phyloP scores from a whole-genome alignment of 2,113 vertebrate species.

The Hippocampus guttulatus region DNA sequence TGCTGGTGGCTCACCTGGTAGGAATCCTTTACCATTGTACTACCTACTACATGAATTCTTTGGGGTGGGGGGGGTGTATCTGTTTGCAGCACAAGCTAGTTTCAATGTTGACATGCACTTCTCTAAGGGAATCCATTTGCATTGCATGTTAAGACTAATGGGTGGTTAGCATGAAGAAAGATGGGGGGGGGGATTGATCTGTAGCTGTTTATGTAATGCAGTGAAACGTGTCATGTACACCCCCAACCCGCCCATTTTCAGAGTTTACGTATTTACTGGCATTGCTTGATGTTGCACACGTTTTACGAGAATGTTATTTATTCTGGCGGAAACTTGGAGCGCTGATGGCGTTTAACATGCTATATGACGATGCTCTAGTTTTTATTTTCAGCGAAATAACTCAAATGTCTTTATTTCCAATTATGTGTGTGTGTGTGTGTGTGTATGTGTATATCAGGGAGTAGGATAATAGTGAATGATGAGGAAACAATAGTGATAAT shows the following conservation, averaged over 20 bases:
- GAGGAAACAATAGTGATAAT: no score
- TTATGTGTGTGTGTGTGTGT: no score
- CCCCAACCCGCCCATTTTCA: not conserved
- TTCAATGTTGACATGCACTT: not conserved
- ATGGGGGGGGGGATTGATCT: not conserved
- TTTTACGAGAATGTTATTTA: not conserved
- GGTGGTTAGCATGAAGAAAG: constrained; percentile 40
- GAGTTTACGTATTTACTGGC: not conserved
- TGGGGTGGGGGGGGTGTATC: not conserved
- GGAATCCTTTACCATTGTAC: not conserved
- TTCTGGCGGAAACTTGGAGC: constrained; percentile 9
- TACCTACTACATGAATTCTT: not conserved
- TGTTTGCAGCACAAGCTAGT: not conserved
- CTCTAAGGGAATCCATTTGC: not conserved
- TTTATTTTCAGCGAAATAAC: constrained; percentile 8
- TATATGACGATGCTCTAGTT: constrained; percentile 7
- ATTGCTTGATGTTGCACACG: not conserved
- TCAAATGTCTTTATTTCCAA: no score
- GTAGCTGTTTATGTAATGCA: constrained; percentile 26
- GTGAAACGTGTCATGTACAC: constrained; percentile 11
- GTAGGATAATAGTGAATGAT: no score
- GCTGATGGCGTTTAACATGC: constrained; percentile 18
- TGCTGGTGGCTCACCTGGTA: not conserved
- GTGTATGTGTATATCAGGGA: no score
- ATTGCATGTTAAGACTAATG: not conserved